Conservation (phyloP, 2,113 vertebrate species). For the Trichomycterus rosablanca region DNA sequence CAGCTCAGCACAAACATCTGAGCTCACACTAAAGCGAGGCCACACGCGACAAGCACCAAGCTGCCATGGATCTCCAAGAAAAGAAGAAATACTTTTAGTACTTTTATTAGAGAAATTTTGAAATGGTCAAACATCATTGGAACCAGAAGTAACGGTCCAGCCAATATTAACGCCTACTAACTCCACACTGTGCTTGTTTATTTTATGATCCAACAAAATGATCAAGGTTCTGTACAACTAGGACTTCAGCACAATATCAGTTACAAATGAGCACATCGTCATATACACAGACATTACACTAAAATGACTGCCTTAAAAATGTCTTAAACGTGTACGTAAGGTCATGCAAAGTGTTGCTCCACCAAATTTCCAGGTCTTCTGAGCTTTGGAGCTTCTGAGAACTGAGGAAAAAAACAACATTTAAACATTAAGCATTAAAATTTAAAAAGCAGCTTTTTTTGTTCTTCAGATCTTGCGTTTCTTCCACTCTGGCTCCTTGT, state of each 20-base stretch:
- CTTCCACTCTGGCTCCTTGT: constrained; percentile 94
- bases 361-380: too few species aligned
- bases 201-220: constrained; percentile 11
- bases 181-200: constrained; percentile 22
- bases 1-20: constrained; percentile 26
- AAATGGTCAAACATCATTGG: constrained; percentile 6
- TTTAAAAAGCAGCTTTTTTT: background rate
- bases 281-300: too few species aligned
- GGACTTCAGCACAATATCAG: background rate
- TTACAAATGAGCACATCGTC: background rate
- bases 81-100: background rate
- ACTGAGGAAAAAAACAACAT: too few species aligned
- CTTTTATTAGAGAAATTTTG: constrained; percentile 9
- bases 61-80: background rate
- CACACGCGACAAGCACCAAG: background rate
- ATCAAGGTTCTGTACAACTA: constrained; percentile 13
- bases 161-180: background rate
- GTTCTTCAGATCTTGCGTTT: constrained; percentile 93
- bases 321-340: too few species aligned
- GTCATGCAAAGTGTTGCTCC: too few species aligned
- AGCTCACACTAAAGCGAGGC: background rate
- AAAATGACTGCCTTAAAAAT: too few species aligned
- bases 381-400: too few species aligned
- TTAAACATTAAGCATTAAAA: too few species aligned
- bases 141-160: background rate